phyloP scores from a whole-genome alignment of 2,797 vertebrate genomes.

The Nyctalus aviator region DNA sequence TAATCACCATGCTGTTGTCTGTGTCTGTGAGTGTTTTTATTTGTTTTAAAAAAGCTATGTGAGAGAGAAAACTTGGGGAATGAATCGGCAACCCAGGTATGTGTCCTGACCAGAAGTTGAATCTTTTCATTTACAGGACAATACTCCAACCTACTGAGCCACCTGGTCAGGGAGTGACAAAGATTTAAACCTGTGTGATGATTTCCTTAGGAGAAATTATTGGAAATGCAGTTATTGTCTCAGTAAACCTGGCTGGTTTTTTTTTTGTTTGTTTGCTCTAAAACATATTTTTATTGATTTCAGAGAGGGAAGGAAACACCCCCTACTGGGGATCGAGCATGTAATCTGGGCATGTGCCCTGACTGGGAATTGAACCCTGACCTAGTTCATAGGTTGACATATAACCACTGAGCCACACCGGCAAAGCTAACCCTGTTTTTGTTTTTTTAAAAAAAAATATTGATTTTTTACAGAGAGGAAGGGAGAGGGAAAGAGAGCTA shows the following conservation, averaged over 20 bases:
- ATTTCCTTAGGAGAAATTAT: neutral
- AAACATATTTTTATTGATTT: no score
- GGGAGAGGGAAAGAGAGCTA: no score
- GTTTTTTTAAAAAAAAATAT: neutral
- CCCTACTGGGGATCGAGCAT: no score
- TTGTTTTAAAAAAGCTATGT: neutral
- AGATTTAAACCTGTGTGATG: neutral
- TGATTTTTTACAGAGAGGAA: no score
- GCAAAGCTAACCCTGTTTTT: neutral
- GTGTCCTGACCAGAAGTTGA: neutral
- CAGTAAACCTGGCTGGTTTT: neutral
- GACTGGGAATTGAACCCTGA: neutral
- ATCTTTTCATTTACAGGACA: neutral
- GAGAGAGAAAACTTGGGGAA: neutral
- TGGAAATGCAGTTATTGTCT: neutral
- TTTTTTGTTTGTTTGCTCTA: neutral
- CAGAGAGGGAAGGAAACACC: no score
- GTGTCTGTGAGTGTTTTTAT: neutral
- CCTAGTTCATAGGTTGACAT: no score
- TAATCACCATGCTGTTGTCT: neutral
- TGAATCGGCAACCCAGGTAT: neutral
- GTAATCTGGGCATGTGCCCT: neutral
- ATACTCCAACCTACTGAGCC: neutral
- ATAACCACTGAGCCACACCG: neutral
- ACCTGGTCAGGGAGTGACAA: neutral